Evolutionary conservation across 2,113 vertebrate genomes (phyloP).

Genomic region (Etheostoma cragini): DNA sequence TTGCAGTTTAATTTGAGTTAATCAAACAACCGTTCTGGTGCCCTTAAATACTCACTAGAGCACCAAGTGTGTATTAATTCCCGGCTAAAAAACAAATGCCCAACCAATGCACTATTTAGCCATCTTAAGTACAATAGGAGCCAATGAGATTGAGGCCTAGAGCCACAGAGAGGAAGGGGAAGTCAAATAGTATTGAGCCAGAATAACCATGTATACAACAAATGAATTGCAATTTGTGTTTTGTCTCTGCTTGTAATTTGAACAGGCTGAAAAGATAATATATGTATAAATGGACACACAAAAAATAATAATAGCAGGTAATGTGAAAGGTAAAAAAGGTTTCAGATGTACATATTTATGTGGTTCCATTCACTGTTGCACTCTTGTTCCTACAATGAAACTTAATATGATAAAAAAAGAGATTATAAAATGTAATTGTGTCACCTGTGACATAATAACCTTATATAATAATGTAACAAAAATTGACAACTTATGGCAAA

Average conservation of each 20-base stretch:
- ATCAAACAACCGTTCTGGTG: not conserved
- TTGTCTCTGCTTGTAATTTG: not conserved
- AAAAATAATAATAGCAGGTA: too few species aligned
- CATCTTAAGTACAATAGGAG: not conserved
- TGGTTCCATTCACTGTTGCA: not conserved
- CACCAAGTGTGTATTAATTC: not conserved
- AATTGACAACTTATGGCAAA: not conserved
- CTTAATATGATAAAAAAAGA: not conserved
- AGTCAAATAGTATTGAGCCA: not conserved
- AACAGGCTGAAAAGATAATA: not conserved
- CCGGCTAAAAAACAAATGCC: not conserved
- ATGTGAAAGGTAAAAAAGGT: not conserved
- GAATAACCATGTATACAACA: not conserved
- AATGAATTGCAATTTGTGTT: not conserved
- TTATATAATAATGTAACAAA: not conserved
- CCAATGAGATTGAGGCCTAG: not conserved
- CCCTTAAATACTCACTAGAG: not conserved
- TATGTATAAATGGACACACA: too few species aligned
- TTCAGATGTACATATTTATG: not conserved
- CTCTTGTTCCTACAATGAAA: not conserved
- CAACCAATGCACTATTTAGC: not conserved
- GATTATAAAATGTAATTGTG: not conserved
- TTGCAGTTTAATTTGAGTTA: not conserved
- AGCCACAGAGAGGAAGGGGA: not conserved
- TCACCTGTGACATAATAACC: conserved; percentile 2